Base-by-base conservation (phyloP, 35 echinoderm and acorn worm genomes). In the Lytechinus variegatus region DNA sequence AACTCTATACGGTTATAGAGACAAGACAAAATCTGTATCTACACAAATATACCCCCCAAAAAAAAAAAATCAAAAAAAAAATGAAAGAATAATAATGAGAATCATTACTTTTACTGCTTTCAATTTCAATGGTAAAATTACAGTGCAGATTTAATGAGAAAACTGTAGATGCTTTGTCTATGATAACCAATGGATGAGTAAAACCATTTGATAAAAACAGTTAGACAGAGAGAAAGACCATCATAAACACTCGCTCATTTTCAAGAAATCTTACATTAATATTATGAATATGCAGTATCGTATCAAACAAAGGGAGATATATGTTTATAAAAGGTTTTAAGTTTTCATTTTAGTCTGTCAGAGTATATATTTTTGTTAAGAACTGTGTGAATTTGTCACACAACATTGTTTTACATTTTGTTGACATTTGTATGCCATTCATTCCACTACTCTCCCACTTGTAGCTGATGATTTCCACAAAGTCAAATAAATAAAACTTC, bases 341-440 rank as follows among this genome's bases (percentile, higher is more conserved):
- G 16, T 79, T 79, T 24, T 79, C 19, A 79, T 7, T 79, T 71
- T 79, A 79, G 66, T 24, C 66, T 79, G 66, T 79, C 66, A 79
- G 66, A 79, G 66, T 79, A 79, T 79, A 79, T 79, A 79, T 79
- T 79, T 79, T 79, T 79, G 66, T 79, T 79, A 79, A 79, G 4
- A 79, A 79, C 33, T 79, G 66, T 79, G 66, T 79, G 66, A 79
- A 19, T 19, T 79, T 79, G 66, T 79, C 66, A 79, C 66, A 79
- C 66, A 79, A 79, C 66, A n/a, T 79, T 24, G 3, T 79, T 79
- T 79, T 79, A 79, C n/a, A 79, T 79, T 79, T 79, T 79, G 66
- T 79, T 79, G 66, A 79, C 66, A 79, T 79, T 79, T 79, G 21
- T 79, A 79, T 79, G 16, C 66, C 66, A 79, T 79, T 79, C 66